Conservation (phyloP, 2,888 invertebrate species). For the Gortyna flavago region DNA sequence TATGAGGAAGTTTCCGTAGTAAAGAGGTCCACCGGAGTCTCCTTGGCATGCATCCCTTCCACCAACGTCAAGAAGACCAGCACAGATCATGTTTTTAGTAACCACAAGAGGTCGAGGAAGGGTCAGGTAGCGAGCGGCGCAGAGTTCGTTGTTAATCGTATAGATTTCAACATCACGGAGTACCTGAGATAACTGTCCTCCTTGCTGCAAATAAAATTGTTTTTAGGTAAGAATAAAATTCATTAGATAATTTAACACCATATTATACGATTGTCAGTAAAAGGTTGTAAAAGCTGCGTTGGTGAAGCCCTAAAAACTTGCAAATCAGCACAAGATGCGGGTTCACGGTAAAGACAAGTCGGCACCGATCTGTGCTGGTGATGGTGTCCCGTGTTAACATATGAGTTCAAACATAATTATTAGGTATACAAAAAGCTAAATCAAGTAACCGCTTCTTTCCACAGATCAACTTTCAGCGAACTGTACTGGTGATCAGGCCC, state of each 20-base stretch:
- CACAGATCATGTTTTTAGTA: constrained; percentile 82
- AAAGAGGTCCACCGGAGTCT: constrained; percentile 88
- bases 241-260: background rate
- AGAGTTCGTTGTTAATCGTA: constrained; percentile 42
- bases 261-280: background rate
- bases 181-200: constrained; percentile 38
- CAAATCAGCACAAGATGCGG: background rate
- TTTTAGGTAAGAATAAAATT: background rate
- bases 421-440: background rate
- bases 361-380: background rate
- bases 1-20: constrained; percentile 76
- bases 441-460: background rate
- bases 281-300: background rate
- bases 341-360: background rate
- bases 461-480: background rate
- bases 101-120: constrained; percentile 46
- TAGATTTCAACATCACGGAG: constrained; percentile 51
- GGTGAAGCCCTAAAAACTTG: background rate
- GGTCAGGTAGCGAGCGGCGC: constrained; percentile 41
- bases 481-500: background rate
- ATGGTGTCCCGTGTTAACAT: background rate
- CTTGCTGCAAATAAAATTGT: constrained; percentile 38
- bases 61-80: constrained; percentile 74
- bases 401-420: background rate
- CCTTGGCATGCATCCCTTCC: constrained; percentile 81